Percentiles rank a stretch among this genome's conserved stretches.
phyloP scores from a whole-genome alignment of 2,888 invertebrate genomes.

The Smittia aterrima region DNA sequence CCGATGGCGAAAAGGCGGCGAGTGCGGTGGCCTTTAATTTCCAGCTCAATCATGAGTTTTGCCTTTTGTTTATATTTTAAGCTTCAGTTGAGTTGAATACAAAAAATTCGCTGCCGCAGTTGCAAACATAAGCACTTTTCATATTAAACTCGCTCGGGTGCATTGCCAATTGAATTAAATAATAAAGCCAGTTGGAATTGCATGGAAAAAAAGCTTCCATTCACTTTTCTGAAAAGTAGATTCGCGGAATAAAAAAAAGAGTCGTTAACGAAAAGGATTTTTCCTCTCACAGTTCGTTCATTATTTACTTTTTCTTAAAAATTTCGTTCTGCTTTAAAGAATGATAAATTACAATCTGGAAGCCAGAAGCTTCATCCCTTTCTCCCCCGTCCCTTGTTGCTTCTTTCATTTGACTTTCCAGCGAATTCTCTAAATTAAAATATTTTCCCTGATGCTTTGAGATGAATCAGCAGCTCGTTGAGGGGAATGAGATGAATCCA shows the following conservation, averaged over 20 bases:
- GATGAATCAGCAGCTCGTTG: background rate
- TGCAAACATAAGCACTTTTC: constrained; percentile 6
- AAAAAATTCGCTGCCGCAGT: background rate
- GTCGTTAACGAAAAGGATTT: background rate
- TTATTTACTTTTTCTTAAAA: background rate
- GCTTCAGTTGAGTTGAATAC: background rate
- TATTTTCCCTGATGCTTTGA: background rate
- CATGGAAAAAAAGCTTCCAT: background rate
- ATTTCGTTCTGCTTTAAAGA: background rate
- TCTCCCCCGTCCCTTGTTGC: background rate
- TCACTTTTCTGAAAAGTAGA: background rate
- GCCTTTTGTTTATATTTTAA: constrained; percentile 12
- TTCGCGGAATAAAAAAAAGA: background rate
- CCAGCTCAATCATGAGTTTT: constrained; percentile 25
- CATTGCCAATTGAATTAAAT: constrained; percentile 41
- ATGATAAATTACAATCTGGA: constrained; percentile 37
- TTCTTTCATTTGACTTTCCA: background rate
- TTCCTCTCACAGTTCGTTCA: background rate
- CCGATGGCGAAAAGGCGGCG: background rate
- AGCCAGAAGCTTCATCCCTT: constrained; percentile 32
- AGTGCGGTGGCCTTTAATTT: constrained; percentile 32
- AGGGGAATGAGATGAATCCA: background rate
- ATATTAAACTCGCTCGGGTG: constrained; percentile 14
- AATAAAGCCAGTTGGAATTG: constrained; percentile 38
- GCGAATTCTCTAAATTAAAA: constrained; percentile 6